Conservation (phyloP, 2,113 vertebrate genomes). For the Passer montanus region DNA sequence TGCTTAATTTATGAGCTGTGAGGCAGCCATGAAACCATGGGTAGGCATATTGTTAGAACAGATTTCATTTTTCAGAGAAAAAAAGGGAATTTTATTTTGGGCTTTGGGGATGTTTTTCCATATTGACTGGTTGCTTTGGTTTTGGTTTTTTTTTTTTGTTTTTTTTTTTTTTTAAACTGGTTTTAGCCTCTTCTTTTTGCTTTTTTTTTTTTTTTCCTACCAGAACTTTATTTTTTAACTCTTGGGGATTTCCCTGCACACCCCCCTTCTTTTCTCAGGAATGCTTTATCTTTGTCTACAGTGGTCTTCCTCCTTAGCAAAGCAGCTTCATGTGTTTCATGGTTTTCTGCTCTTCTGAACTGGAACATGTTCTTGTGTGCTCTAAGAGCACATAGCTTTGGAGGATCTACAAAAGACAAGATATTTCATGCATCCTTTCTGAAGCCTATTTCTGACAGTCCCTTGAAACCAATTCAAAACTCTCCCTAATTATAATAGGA, state of each 20-base stretch:
- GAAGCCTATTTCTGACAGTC: conserved; percentile 36
- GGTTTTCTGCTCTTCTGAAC: conserved; percentile 40
- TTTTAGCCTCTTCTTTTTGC: background rate
- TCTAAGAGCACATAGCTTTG: conserved; percentile 13
- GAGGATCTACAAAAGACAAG: conserved; percentile 15
- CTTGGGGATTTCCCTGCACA: background rate
- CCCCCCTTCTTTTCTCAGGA: background rate
- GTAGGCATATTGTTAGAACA: background rate
- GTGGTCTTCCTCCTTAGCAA: background rate
- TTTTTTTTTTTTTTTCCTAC: too few relatives aligned
- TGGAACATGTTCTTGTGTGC: background rate
- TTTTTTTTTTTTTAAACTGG: background rate
- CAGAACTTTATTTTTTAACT: background rate
- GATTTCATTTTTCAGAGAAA: background rate
- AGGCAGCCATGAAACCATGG: background rate
- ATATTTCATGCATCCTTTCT: conserved; percentile 13
- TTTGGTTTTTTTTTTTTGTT: background rate
- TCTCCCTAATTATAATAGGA: conserved; percentile 39
- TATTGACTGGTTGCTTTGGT: background rate
- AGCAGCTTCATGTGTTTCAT: background rate
- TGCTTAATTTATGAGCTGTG: conserved; percentile 43
- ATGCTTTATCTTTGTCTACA: background rate
- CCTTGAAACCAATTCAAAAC: conserved; percentile 54
- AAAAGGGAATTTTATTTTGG: background rate
- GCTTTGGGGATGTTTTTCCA: background rate